These are phyloP conservation scores for Danio albolineatus DNA, from an alignment of 2,797 vertebrate species.

Conservation along the genomic window DNA sequence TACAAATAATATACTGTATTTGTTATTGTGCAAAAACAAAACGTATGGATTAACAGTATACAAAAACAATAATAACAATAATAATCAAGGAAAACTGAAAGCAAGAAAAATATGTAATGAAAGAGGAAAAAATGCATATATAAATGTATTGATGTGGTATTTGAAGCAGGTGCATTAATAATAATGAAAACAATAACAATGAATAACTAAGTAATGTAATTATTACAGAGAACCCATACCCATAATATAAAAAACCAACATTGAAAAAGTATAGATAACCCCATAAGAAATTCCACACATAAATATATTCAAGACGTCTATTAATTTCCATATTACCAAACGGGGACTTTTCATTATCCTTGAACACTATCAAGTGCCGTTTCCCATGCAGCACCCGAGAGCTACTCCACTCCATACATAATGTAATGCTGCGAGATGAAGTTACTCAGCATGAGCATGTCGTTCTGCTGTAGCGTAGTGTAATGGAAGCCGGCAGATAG, in stretches of 20 bases:
- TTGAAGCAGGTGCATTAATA: no score
- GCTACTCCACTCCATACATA: constrained; percentile 68
- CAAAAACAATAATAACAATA: no score
- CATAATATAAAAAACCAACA: neutral
- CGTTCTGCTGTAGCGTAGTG: constrained; percentile 21
- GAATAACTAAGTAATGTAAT: no score
- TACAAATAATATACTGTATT: neutral
- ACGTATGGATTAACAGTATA: no score
- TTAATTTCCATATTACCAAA: constrained; percentile 2
- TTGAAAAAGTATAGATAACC: neutral
- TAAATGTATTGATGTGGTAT: no score
- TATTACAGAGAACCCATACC: no score
- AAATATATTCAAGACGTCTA: neutral
- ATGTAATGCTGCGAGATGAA: constrained; percentile 68
- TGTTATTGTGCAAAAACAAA: no score
- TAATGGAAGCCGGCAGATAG: constrained; percentile 48
- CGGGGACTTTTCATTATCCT: neutral
- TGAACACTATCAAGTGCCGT: neutral
- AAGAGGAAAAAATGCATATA: no score
- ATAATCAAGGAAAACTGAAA: no score
- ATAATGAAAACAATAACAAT: no score
- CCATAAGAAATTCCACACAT: neutral
- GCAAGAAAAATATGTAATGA: no score
- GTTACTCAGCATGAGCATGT: constrained; percentile 68
- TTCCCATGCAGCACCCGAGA: constrained; percentile 8